phyloP scores from a whole-genome alignment of 2,888 invertebrate species.

The Drosophila cognata region DNA sequence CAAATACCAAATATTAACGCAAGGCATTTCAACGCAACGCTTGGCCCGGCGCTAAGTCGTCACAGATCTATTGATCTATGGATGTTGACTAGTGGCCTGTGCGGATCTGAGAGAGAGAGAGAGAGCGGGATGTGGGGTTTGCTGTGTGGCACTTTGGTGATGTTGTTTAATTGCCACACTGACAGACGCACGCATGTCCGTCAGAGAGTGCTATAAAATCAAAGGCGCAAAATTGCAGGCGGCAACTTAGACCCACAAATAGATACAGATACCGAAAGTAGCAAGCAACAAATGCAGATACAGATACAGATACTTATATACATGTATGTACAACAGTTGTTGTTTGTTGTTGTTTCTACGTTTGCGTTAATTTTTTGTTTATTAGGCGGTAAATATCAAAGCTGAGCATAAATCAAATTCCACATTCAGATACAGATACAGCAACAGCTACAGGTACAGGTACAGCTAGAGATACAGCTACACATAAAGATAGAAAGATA shows the following conservation, averaged over 20 bases:
- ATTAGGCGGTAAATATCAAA: slow-evolving; percentile 81
- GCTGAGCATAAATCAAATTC: slow-evolving; percentile 78
- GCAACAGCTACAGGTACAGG: slow-evolving; percentile 13
- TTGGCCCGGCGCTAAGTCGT: slow-evolving; percentile 50
- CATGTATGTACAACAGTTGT: slow-evolving; percentile 15
- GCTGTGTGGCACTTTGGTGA: slow-evolving; percentile 62
- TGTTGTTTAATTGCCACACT: slow-evolving; percentile 76
- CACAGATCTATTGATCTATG: slow-evolving; percentile 19
- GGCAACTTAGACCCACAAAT: slow-evolving; percentile 32
- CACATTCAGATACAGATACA: slow-evolving; percentile 28
- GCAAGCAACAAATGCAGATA: slow-evolving; percentile 38
- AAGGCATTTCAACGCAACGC: slow-evolving; percentile 66
- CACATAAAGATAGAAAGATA: slow-evolving; percentile 19
- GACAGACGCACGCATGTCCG: slow-evolving; percentile 76
- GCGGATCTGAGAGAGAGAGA: background rate
- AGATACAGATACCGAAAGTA: slow-evolving; percentile 60
- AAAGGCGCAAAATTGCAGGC: slow-evolving; percentile 65
- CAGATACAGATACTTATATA: slow-evolving; percentile 39
- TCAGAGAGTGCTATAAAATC: slow-evolving; percentile 51
- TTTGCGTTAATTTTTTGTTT: slow-evolving; percentile 79
- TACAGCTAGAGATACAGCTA: slow-evolving; percentile 7
- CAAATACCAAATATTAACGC: slow-evolving; percentile 79
- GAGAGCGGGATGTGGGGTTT: slow-evolving; percentile 30
- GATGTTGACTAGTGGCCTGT: slow-evolving; percentile 5
- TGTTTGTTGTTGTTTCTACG: slow-evolving; percentile 41